Evolutionary conservation across 2,888 invertebrate species (phyloP).

Genomic region (Tanypteryx hageni): DNA sequence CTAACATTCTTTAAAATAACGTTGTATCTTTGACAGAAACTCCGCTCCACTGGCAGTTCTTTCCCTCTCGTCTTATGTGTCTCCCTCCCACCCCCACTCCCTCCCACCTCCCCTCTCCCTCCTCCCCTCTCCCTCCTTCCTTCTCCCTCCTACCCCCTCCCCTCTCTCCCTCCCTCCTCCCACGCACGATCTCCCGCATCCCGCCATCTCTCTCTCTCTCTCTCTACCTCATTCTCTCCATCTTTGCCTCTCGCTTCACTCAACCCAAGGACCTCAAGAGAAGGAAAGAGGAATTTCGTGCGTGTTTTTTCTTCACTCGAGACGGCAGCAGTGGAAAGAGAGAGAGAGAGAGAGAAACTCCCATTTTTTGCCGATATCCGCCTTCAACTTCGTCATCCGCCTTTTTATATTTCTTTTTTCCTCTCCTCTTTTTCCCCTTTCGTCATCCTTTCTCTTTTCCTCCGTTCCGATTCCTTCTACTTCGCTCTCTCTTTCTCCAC

Average conservation of each 20-base stretch:
- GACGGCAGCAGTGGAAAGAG: background rate
- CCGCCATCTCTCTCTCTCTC: background rate
- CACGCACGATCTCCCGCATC: background rate
- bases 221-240: background rate
- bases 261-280: background rate
- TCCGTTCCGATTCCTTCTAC: background rate
- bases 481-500: background rate
- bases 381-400: conserved; percentile 37
- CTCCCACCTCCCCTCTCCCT: too few relatives aligned
- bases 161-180: background rate
- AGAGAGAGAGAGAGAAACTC: background rate
- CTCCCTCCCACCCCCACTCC: too few relatives aligned
- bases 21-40: background rate
- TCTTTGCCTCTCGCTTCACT: background rate
- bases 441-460: background rate
- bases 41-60: too few relatives aligned
- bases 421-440: background rate
- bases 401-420: conserved; percentile 9
- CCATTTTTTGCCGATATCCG: conserved; percentile 46
- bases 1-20: conserved; percentile 10
- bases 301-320: background rate
- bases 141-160: background rate
- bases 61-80: too few relatives aligned
- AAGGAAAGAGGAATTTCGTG: background rate
- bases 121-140: background rate